A percentile compares a stretch with the other conserved stretches of the same genome.
These are phyloP conservation scores for Phycodurus eques DNA, from an alignment of 2,113 vertebrate species.

Conservation along the genomic window DNA sequence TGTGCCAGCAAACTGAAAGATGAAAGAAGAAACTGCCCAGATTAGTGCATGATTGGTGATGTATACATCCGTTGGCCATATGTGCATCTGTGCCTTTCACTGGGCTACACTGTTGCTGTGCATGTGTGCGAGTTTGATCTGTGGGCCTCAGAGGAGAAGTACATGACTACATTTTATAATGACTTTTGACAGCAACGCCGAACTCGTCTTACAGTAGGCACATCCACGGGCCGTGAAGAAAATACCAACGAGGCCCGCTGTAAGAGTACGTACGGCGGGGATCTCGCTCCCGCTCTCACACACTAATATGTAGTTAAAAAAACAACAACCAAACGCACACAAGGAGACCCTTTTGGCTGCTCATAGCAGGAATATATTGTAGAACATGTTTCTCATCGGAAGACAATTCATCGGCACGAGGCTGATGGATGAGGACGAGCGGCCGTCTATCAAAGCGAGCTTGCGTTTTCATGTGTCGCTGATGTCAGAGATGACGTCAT, in stretches of 20 bases:
- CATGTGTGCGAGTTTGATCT: slow-evolving; percentile 29
- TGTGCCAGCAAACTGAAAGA: slow-evolving; percentile 1
- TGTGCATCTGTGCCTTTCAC: slow-evolving; percentile 14
- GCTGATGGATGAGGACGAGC: slow-evolving; percentile 16
- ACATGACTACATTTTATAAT: slow-evolving; percentile 27
- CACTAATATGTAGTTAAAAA: neutral
- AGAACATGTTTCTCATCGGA: slow-evolving; percentile 1
- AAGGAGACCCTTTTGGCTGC: neutral
- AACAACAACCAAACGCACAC: neutral
- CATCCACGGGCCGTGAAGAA: slow-evolving; percentile 14
- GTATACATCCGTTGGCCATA: slow-evolving; percentile 30
- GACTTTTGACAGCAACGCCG: slow-evolving; percentile 43
- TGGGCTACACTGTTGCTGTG: slow-evolving; percentile 15
- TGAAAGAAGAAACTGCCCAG: slow-evolving; percentile 8
- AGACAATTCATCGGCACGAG: slow-evolving; percentile 13
- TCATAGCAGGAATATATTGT: slow-evolving; percentile 5
- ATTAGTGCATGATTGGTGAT: slow-evolving; percentile 21
- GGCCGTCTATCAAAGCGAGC: slow-evolving; percentile 27
- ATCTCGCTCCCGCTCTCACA: slow-evolving; percentile 4
- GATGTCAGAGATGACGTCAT: slow-evolving; percentile 45
- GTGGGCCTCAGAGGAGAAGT: slow-evolving; percentile 13
- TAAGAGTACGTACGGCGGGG: neutral
- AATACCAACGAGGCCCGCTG: slow-evolving; percentile 34
- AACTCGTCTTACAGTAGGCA: slow-evolving; percentile 37
- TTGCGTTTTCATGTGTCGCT: slow-evolving; percentile 38